phyloP scores from a whole-genome alignment of 2,888 invertebrate species.

The Acrobasis consociella region DNA sequence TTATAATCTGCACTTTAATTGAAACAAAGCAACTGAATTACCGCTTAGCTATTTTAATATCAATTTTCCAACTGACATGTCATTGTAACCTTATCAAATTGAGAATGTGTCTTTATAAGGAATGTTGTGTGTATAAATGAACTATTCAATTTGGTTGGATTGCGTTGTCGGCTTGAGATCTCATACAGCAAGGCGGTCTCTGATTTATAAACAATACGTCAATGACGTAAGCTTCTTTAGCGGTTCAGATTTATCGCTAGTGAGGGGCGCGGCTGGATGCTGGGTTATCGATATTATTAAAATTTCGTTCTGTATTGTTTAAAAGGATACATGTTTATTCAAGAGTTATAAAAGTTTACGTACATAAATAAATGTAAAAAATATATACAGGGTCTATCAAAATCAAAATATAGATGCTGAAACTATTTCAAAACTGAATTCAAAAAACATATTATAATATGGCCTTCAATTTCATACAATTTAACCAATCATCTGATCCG shows the following conservation, averaged over 20 bases:
- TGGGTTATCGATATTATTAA: conserved; percentile 35
- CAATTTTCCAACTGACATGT: conserved; percentile 28
- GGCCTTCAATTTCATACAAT: no score
- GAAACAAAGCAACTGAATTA: conserved; percentile 33
- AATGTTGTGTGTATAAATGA: background rate
- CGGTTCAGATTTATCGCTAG: conserved; percentile 79
- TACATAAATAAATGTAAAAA: no score
- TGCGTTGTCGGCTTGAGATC: conserved; percentile 40
- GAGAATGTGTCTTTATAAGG: background rate
- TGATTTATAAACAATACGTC: conserved; percentile 82
- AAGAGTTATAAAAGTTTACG: no score
- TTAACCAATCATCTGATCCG: no score
- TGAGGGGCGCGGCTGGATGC: conserved; percentile 46
- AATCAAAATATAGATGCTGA: no score
- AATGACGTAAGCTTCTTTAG: conserved; percentile 82
- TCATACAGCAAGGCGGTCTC: conserved; percentile 53
- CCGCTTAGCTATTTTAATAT: conserved; percentile 31
- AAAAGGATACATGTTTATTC: no score
- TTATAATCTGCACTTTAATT: conserved; percentile 25
- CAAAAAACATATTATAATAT: no score
- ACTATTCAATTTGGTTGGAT: conserved; percentile 34
- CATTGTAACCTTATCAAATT: conserved; percentile 18
- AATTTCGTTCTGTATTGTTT: no score
- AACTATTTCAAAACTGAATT: no score
- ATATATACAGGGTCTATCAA: no score